A percentile compares a stretch with the other conserved stretches of the same genome.
Evolutionary conservation across 2,797 vertebrate genomes (phyloP).

Genomic region (Anguilla megastoma): DNA sequence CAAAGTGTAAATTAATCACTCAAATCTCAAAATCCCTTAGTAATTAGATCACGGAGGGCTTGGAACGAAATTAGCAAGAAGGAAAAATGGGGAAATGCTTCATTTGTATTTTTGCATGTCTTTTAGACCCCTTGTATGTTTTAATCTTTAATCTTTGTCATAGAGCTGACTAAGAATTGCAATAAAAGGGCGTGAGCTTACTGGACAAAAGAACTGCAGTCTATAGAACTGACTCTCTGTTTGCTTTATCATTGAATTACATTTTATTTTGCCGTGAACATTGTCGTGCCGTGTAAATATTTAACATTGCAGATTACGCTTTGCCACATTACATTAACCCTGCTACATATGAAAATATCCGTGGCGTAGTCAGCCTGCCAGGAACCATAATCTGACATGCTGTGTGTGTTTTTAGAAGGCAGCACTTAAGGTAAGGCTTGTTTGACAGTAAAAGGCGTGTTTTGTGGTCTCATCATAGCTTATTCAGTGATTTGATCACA

Average conservation of each 20-base stretch:
- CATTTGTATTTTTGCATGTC: neutral
- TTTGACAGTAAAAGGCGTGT: neutral
- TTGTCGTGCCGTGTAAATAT: slow-evolving; percentile 4
- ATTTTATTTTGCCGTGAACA: neutral
- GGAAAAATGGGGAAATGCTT: neutral
- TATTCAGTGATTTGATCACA: slow-evolving; percentile 10
- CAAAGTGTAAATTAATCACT: slow-evolving; percentile 61
- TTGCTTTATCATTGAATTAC: neutral
- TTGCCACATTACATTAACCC: neutral
- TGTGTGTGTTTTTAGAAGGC: neutral
- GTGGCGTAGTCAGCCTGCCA: neutral
- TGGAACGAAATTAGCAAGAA: slow-evolving; percentile 35
- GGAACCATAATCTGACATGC: neutral
- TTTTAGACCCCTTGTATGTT: neutral
- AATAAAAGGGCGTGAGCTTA: neutral
- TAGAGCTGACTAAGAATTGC: slow-evolving; percentile 15
- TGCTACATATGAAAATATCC: neutral
- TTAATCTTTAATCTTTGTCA: slow-evolving; percentile 7
- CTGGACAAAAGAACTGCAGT: neutral
- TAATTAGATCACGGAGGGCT: slow-evolving; percentile 49
- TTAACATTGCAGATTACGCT: slow-evolving; percentile 6
- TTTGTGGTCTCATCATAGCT: neutral
- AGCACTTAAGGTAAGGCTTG: slow-evolving; percentile 5
- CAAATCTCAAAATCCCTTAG: slow-evolving; percentile 48
- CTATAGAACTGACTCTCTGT: neutral